These are phyloP conservation scores for Gobionotothen gibberifrons DNA, from an alignment of 2,797 vertebrate genomes.

Conservation along the genomic window DNA sequence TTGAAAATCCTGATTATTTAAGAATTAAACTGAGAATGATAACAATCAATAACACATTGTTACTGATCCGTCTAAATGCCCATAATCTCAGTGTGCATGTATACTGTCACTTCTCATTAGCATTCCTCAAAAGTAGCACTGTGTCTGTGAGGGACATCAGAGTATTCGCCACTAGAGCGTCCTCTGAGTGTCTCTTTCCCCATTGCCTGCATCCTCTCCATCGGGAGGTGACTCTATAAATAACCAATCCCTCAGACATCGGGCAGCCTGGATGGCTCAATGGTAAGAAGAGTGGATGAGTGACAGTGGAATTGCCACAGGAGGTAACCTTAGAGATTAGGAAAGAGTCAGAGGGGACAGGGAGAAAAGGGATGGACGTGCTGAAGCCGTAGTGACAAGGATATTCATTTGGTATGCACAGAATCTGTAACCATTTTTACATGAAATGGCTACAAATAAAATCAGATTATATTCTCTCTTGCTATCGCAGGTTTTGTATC, in stretches of 20 bases:
- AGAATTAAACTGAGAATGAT: too few species aligned
- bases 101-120: constrained; percentile 13
- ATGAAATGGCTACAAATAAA: not conserved
- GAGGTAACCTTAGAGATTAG: constrained; percentile 63
- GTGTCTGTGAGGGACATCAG: constrained; percentile 29
- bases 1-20: too few species aligned
- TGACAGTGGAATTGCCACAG: constrained; percentile 63
- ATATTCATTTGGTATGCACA: not conserved
- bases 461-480: not conserved
- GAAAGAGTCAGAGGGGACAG: constrained; percentile 30
- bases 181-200: constrained; percentile 63
- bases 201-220: constrained; percentile 54
- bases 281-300: constrained; percentile 65
- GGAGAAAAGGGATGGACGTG: constrained; percentile 2
- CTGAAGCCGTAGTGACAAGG: not conserved
- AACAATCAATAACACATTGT: too few species aligned
- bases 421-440: not conserved
- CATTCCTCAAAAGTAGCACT: constrained; percentile 31
- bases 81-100: not conserved
- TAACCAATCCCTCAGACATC: constrained; percentile 75
- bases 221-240: constrained; percentile 77
- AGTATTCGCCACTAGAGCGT: constrained; percentile 43
- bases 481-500: not conserved
- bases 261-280: constrained; percentile 54
- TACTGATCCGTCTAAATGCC: not conserved